These are phyloP conservation scores for Drosophila azteca DNA, from an alignment of 1,140 invertebrate genomes.

Conservation along the genomic window DNA sequence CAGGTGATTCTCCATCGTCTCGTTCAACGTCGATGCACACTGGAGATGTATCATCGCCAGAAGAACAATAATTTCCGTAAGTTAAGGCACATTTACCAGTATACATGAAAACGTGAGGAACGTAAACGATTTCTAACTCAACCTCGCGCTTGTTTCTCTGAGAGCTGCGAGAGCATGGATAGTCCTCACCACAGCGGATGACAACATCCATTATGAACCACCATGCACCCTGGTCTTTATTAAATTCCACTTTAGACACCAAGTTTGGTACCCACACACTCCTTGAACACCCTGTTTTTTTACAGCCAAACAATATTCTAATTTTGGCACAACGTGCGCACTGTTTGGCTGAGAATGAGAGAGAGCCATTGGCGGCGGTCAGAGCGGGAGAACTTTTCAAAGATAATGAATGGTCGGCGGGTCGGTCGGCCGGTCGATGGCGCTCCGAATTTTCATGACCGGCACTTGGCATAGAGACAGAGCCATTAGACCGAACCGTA, in stretches of 20 bases:
- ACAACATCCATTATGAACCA: no score
- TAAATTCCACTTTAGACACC: slow-evolving; percentile 26
- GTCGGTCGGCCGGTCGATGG: slow-evolving; percentile 28
- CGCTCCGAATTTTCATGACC: slow-evolving; percentile 70
- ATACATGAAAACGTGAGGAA: no score
- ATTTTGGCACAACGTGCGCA: slow-evolving; percentile 69
- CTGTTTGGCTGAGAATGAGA: slow-evolving; percentile 11
- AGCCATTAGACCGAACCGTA: slow-evolving; percentile 15
- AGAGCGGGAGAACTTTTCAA: slow-evolving; percentile 32
- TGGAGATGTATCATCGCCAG: slow-evolving; percentile 94
- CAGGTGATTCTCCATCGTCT: slow-evolving; percentile 94
- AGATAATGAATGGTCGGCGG: slow-evolving; percentile 27
- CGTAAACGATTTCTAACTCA: no score
- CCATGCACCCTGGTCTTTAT: no score
- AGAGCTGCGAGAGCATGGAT: no score
- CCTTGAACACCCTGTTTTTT: slow-evolving; percentile 52
- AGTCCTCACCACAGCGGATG: no score
- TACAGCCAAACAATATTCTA: slow-evolving; percentile 46
- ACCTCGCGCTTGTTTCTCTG: no score
- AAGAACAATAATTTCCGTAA: slow-evolving; percentile 93
- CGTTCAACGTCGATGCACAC: slow-evolving; percentile 95
- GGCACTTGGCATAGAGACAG: slow-evolving; percentile 66
- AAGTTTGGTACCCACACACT: slow-evolving; percentile 28
- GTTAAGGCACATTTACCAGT: no score
- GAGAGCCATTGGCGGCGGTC: slow-evolving; percentile 8